Evolutionary conservation across 2,797 vertebrate species (phyloP).

Genomic region (Melanotaenia parkinsoni): DNA sequence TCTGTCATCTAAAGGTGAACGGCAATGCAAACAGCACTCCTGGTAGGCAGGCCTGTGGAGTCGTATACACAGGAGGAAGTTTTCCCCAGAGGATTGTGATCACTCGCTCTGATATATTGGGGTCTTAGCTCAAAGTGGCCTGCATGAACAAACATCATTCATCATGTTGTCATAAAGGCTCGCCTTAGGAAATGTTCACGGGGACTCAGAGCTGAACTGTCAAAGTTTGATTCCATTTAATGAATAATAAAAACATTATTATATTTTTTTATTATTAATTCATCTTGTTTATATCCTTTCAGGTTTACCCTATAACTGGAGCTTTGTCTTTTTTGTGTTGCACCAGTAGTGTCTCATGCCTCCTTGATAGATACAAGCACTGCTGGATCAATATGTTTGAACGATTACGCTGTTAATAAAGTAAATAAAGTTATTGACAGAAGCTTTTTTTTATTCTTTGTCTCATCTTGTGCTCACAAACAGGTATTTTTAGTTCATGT

Average conservation of each 20-base stretch:
- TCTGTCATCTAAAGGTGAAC: constrained; percentile 13
- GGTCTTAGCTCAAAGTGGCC: constrained; percentile 36
- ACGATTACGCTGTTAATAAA: constrained; percentile 40
- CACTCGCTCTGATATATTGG: constrained; percentile 59
- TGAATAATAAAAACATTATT: constrained; percentile 63
- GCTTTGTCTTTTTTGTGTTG: constrained; percentile 17
- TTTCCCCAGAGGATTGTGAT: constrained; percentile 27
- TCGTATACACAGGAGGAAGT: constrained; percentile 1
- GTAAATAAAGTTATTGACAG: constrained; percentile 4
- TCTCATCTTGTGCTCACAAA: not conserved
- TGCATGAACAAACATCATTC: constrained; percentile 55
- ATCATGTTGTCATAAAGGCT: constrained; percentile 47
- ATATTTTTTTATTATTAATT: constrained; percentile 57
- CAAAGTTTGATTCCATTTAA: constrained; percentile 30
- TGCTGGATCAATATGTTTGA: constrained; percentile 45
- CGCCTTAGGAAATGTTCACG: constrained; percentile 35
- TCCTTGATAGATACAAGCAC: constrained; percentile 17
- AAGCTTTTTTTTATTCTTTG: not conserved
- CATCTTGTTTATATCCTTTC: constrained; percentile 25
- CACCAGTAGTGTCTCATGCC: constrained; percentile 8
- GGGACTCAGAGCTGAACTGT: constrained; percentile 15
- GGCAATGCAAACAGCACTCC: constrained; percentile 25
- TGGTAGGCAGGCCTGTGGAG: constrained; percentile 17
- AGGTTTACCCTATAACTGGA: constrained; percentile 11
- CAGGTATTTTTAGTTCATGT: constrained; percentile 27